phyloP scores from a whole-genome alignment of 2,888 invertebrate species.

The Ypsolopha scabrella region DNA sequence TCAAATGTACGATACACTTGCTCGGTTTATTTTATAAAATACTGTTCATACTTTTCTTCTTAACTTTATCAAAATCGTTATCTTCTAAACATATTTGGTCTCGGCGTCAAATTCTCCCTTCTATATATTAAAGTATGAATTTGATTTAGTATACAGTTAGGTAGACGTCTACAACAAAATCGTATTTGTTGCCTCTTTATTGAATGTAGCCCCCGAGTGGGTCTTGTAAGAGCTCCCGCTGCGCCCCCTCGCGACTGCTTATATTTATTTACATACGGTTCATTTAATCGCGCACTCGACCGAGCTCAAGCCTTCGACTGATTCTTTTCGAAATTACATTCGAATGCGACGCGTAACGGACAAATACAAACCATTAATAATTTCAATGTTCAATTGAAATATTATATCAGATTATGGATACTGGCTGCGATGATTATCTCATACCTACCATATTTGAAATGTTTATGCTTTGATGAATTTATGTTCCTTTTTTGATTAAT shows the following conservation, averaged over 20 bases:
- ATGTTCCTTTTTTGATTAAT: no score
- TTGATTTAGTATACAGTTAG: not conserved
- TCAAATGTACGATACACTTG: no score
- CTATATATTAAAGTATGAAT: not conserved
- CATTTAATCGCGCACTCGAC: conserved; percentile 61
- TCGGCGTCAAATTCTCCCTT: not conserved
- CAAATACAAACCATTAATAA: no score
- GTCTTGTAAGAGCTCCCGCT: conserved; percentile 35
- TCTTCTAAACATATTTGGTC: no score
- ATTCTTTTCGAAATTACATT: conserved; percentile 9
- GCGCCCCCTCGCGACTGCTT: conserved; percentile 52
- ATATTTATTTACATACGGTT: conserved; percentile 68
- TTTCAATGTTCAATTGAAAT: no score
- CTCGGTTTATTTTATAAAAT: no score
- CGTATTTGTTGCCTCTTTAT: conserved; percentile 37
- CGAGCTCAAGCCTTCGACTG: conserved; percentile 33
- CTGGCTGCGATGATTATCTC: no score
- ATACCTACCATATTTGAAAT: no score
- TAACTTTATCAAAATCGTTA: no score
- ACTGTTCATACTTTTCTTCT: no score
- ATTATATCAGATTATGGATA: no score
- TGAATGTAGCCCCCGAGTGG: conserved; percentile 49
- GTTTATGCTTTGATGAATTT: no score
- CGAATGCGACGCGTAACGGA: conserved; percentile 8
- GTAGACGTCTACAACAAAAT: conserved; percentile 11